These are phyloP conservation scores for Microplitis deprimator DNA, from an alignment of 2,888 invertebrate genomes.

Conservation along the genomic window DNA sequence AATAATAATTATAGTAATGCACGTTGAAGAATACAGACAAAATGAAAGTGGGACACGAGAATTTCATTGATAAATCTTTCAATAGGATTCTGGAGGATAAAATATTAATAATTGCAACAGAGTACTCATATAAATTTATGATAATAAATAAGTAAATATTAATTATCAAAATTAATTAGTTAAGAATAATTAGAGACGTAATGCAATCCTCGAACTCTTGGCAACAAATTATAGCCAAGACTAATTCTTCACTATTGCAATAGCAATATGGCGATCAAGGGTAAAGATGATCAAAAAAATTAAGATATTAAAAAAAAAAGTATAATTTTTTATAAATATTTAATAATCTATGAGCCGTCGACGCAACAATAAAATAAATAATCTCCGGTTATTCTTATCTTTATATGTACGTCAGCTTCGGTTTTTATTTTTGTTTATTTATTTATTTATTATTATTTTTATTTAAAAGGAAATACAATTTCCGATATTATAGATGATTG, in stretches of 20 bases:
- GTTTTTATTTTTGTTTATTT: not conserved
- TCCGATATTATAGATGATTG: slow-evolving; percentile 21
- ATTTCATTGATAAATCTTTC: slow-evolving; percentile 11
- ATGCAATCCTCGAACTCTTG: slow-evolving; percentile 39
- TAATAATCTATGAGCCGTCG: too few species aligned
- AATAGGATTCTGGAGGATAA: not conserved
- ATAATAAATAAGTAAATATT: not conserved
- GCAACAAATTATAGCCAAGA: slow-evolving; percentile 25
- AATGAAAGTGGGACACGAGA: not conserved
- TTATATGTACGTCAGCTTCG: not conserved
- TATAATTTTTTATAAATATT: too few species aligned
- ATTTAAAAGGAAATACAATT: slow-evolving; percentile 24
- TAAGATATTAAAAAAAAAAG: not conserved
- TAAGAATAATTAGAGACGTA: slow-evolving; percentile 22
- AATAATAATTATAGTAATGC: not conserved
- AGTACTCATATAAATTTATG: not conserved
- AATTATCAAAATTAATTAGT: slow-evolving; percentile 2
- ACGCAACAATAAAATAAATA: not conserved
- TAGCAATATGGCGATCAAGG: slow-evolving; percentile 51
- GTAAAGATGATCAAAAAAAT: slow-evolving; percentile 21
- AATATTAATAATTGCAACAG: not conserved
- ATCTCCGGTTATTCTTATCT: not conserved
- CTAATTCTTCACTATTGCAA: slow-evolving; percentile 50
- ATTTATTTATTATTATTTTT: not conserved
- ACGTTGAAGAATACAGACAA: not conserved